phyloP scores from a whole-genome alignment of 2,888 invertebrate genomes.

The Dugesia japonica region DNA sequence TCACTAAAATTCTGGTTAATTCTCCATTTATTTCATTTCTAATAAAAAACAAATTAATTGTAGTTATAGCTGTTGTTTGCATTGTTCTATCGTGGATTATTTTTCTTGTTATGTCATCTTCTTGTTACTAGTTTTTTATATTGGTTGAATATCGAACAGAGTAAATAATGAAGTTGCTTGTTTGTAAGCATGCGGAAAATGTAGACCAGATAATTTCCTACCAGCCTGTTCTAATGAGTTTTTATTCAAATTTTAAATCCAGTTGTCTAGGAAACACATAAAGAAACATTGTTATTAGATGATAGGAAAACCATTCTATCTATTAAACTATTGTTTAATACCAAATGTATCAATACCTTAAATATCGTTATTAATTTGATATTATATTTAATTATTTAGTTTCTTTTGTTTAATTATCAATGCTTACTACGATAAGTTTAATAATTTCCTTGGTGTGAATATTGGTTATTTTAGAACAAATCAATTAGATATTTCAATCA shows the following conservation, averaged over 20 bases:
- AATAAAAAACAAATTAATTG: neutral
- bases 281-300: neutral
- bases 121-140: neutral
- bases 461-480: too few relatives aligned
- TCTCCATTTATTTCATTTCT: neutral
- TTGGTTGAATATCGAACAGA: neutral
- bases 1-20: too few relatives aligned
- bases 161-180: neutral
- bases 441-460: too few relatives aligned
- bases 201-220: neutral
- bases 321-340: neutral
- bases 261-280: neutral
- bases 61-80: slow-evolving; percentile 10
- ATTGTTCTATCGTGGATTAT: slow-evolving; percentile 10
- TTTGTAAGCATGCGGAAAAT: neutral
- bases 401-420: too few relatives aligned
- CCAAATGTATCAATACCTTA: neutral
- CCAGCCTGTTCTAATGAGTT: neutral
- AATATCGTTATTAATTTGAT: too few relatives aligned
- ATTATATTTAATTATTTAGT: too few relatives aligned
- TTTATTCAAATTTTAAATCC: slow-evolving; percentile 3
- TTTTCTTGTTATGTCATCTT: neutral
- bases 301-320: neutral
- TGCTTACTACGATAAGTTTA: too few relatives aligned
- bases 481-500: too few relatives aligned